A percentile compares a stretch with the other conserved stretches of the same genome.
Conservation (phyloP, 2,797 vertebrate species). For the Ctenopoma multispine region DNA sequence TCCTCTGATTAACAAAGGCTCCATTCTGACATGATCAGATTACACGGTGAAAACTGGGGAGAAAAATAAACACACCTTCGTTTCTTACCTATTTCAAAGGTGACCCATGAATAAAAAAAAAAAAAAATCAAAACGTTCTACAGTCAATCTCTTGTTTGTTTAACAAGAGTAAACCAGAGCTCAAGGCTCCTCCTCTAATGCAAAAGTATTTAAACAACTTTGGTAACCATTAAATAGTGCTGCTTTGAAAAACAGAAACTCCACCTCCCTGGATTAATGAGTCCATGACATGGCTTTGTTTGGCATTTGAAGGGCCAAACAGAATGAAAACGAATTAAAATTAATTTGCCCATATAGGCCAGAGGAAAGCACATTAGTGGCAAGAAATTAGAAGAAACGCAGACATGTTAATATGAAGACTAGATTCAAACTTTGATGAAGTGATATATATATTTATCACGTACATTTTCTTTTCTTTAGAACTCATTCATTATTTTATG, state of each 20-base stretch:
- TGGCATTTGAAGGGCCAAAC: constrained; percentile 31
- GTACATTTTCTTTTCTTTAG: background rate
- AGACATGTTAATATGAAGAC: background rate
- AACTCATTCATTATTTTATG: background rate
- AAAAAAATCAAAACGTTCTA: constrained; percentile 17
- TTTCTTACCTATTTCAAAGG: constrained; percentile 54
- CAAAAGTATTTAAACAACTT: constrained; percentile 35
- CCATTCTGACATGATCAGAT: constrained; percentile 79
- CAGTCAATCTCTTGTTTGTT: constrained; percentile 41
- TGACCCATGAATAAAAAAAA: constrained; percentile 17
- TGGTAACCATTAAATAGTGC: constrained; percentile 55
- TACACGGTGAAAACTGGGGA: constrained; percentile 64
- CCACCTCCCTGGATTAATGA: constrained; percentile 50
- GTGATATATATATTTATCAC: background rate
- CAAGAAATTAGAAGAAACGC: background rate
- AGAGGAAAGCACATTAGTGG: background rate
- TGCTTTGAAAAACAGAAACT: constrained; percentile 24
- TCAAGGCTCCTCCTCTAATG: constrained; percentile 22
- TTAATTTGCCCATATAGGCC: no score
- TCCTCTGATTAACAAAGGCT: constrained; percentile 75
- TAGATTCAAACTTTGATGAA: background rate
- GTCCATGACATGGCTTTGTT: constrained; percentile 44
- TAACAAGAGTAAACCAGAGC: constrained; percentile 53
- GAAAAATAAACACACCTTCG: constrained; percentile 67
- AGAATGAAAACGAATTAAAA: constrained; percentile 4